Base-by-base conservation (phyloP, 2,797 vertebrate genomes). In the Jordanella pulchra region DNA sequence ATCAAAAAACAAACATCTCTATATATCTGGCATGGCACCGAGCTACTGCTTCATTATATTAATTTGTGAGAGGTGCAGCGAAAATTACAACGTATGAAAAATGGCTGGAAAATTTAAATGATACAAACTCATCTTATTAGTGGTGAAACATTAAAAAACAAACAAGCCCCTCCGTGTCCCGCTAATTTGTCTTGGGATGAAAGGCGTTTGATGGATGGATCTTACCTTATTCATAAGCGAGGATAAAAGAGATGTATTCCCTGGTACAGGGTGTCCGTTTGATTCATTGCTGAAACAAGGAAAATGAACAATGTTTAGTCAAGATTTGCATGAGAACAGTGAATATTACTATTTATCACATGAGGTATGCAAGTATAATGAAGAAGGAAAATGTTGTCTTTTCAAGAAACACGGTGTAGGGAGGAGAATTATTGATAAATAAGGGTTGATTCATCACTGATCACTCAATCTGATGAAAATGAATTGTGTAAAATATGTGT, bases 121-220 rank as follows among this genome's bases (percentile, higher is more conserved):
- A 97, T 98, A 97, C 97, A 98, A 98, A 98, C 97, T 98, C 97
- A 97, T 98, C 97, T 98, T 98, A 98, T 98, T 99, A 98, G 96
- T 95, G 92, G 95, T 94, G 95, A 97, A 98, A 98, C 97, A 97
- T 98, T 97, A 97, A 97, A 98, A 98, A 97, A 97, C 96, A 98
- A 98, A 97, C 96, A 96, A 94, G 92, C 94, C 93, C 93, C 93
- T 93, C 90, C 89, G 94, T 91, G 90, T 93, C 93, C 87, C 89
- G 89, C 94, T 95, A 95, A 95, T 95, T 95, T 94, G 87, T 96
- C 96, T 97, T 95, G 94, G 95, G 90, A 95, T 89, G 95, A 96
- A 96, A 96, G 96, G 95, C 92, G 86, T 93, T 95, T 97, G 97
- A 97, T 97, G 95, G 96, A 97, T 97, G 96, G 93, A 94, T 95